These are phyloP conservation scores for Automeris io DNA, from an alignment of 2,888 invertebrate genomes.

Conservation along the genomic window DNA sequence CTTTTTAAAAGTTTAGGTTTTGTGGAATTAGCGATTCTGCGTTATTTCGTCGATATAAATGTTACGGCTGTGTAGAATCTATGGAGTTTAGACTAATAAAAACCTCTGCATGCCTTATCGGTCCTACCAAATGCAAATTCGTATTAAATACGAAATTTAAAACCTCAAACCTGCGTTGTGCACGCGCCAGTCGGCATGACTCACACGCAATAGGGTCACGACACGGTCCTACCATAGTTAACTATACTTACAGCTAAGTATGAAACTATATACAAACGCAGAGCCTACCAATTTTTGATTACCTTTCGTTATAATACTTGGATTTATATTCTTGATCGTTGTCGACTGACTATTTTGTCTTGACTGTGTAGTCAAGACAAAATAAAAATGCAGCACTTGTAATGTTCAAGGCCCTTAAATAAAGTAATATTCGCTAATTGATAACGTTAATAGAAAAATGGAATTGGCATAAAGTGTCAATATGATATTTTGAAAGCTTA, in stretches of 20 bases:
- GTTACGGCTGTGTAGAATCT: too few species aligned
- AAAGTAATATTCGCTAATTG: too few species aligned
- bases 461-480: too few species aligned
- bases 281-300: constrained; percentile 62
- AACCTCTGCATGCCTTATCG: constrained; percentile 42
- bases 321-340: constrained; percentile 34
- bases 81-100: constrained; percentile 8
- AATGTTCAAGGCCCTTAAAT: too few species aligned
- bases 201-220: constrained; percentile 75
- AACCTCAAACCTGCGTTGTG: constrained; percentile 60
- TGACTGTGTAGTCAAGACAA: constrained; percentile 18
- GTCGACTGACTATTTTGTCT: neutral
- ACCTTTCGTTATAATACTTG: constrained; percentile 32
- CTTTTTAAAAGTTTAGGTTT: too few species aligned
- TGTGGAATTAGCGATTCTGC: too few species aligned
- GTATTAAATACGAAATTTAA: constrained; percentile 63
- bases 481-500: too few species aligned
- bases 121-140: constrained; percentile 41
- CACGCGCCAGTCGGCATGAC: constrained; percentile 65
- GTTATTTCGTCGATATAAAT: too few species aligned
- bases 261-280: constrained; percentile 35
- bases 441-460: too few species aligned
- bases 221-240: constrained; percentile 40
- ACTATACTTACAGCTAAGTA: constrained; percentile 31
- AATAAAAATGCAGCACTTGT: neutral